Percentiles rank a stretch among this genome's conserved stretches.
phyloP scores from a whole-genome alignment of 1,140 invertebrate genomes.

The Leptinotarsa lineolata region DNA sequence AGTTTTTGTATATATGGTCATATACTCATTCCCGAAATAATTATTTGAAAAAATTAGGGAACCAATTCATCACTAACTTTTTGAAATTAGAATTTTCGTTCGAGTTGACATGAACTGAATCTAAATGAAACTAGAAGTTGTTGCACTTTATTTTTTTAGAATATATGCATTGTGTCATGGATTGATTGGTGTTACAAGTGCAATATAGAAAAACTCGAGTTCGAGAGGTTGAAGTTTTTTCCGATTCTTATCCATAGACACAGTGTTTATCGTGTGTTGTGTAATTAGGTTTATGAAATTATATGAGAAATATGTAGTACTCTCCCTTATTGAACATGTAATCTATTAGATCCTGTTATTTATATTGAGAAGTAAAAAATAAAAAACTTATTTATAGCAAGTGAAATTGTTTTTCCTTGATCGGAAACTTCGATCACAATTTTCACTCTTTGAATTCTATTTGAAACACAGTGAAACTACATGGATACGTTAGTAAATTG shows the following conservation, averaged over 20 bases:
- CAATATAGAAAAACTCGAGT: too few relatives aligned
- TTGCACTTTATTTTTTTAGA: slow-evolving; percentile 1
- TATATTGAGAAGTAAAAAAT: background rate
- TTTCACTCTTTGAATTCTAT: too few relatives aligned
- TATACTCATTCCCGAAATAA: too few relatives aligned
- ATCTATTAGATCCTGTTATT: slow-evolving; percentile 1
- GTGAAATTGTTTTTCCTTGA: background rate
- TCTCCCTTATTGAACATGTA: slow-evolving; percentile 2
- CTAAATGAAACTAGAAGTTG: background rate
- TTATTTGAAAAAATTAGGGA: too few relatives aligned
- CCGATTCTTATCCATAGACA: background rate
- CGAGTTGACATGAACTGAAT: background rate
- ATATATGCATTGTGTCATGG: background rate
- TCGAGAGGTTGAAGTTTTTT: background rate
- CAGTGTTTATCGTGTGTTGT: slow-evolving; percentile 5
- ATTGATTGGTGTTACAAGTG: too few relatives aligned
- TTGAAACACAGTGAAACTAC: too few relatives aligned
- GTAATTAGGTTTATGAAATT: background rate
- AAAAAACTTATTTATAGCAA: background rate
- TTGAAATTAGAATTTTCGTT: too few relatives aligned
- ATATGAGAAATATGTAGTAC: slow-evolving; percentile 4
- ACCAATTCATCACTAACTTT: too few relatives aligned
- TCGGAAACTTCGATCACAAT: too few relatives aligned
- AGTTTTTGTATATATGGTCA: too few relatives aligned
- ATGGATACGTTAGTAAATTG: too few relatives aligned